Conservation (phyloP, 2,888 invertebrate genomes). For the Empis stercorea region DNA sequence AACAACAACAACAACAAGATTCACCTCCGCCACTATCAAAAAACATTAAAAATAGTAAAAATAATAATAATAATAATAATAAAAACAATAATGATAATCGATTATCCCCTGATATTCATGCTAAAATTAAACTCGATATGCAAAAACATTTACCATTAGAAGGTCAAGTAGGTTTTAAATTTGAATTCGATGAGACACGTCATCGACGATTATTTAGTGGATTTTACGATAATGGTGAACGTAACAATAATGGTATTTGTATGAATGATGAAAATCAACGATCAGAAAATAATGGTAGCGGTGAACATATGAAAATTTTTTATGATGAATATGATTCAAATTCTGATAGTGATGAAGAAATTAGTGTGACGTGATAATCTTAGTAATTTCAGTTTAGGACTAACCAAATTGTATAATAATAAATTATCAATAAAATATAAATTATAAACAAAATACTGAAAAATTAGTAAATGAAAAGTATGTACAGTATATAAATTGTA, state of each 20-base stretch:
- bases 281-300: not conserved
- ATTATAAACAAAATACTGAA: no score
- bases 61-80: not conserved
- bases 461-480: no score
- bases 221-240: constrained; percentile 16
- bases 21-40: constrained; percentile 2
- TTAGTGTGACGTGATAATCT: constrained; percentile 78
- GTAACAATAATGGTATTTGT: constrained; percentile 10
- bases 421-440: no score
- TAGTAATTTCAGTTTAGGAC: not conserved
- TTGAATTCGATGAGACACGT: constrained; percentile 13
- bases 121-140: constrained; percentile 34
- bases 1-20: constrained; percentile 4
- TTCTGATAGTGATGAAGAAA: constrained; percentile 68
- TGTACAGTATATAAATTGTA: no score
- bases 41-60: not conserved
- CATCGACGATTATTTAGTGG: constrained; percentile 15
- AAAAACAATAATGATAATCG: not conserved
- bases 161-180: constrained; percentile 11
- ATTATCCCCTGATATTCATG: constrained; percentile 25
- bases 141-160: constrained; percentile 27
- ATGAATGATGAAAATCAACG: constrained; percentile 4
- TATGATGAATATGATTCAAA: constrained; percentile 39
- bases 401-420: no score
- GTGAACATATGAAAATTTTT: constrained; percentile 33